Evolutionary conservation across 2,797 vertebrate species (phyloP).

Genomic region (Sebastes trivittatus): DNA sequence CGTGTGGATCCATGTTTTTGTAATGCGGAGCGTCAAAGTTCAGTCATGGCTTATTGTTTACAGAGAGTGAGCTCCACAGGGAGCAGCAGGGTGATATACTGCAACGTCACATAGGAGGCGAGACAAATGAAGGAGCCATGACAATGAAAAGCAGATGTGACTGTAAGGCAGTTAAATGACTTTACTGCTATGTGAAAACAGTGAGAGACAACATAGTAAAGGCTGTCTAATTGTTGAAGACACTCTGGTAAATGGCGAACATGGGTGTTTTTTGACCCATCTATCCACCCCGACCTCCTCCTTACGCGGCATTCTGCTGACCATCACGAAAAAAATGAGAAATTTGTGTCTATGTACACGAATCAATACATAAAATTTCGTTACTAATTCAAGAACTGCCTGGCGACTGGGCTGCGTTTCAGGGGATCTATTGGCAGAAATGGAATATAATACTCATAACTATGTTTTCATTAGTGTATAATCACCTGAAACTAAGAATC

Average conservation of each 20-base stretch:
- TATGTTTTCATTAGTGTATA: too few relatives aligned
- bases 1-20: slow-evolving; percentile 46
- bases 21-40: slow-evolving; percentile 49
- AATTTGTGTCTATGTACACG: too few relatives aligned
- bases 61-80: slow-evolving; percentile 36
- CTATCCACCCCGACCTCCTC: accelerated
- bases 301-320: too few relatives aligned
- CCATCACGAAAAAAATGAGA: accelerated
- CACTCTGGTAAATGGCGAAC: slow-evolving; percentile 39
- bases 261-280: too few relatives aligned
- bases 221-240: slow-evolving; percentile 40
- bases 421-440: accelerated
- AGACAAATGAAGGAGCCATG: slow-evolving; percentile 63
- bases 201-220: slow-evolving; percentile 34
- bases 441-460: too few relatives aligned
- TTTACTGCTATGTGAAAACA: slow-evolving; percentile 62
- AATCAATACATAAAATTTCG: too few relatives aligned
- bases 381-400: background rate
- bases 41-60: slow-evolving; percentile 54
- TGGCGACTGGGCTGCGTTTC: background rate
- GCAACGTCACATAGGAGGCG: slow-evolving; percentile 51
- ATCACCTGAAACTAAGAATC: too few relatives aligned
- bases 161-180: slow-evolving; percentile 50
- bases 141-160: slow-evolving; percentile 82
- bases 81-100: slow-evolving; percentile 55